These are phyloP conservation scores for Semicossyphus pulcher DNA, from an alignment of 2,113 vertebrate species.

Conservation along the genomic window DNA sequence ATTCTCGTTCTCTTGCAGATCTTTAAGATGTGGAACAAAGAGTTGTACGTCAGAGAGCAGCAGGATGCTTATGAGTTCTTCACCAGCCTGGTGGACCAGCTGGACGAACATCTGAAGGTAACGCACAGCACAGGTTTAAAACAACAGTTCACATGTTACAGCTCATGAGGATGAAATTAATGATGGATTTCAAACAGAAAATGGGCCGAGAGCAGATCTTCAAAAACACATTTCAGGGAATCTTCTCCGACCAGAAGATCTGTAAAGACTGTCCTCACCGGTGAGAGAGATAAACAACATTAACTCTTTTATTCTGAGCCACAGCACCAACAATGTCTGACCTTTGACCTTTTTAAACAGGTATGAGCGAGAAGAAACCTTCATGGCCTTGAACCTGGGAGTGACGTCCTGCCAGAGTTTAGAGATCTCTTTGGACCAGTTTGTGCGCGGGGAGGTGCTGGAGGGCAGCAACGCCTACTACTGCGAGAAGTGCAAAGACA, in stretches of 20 bases:
- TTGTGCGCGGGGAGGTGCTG: slow-evolving; percentile 98
- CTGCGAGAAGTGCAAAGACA: slow-evolving; percentile 99
- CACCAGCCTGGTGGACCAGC: slow-evolving; percentile 97
- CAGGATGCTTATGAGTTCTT: slow-evolving; percentile 99
- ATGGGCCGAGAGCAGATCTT: slow-evolving; percentile 98
- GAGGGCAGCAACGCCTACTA: slow-evolving; percentile 99
- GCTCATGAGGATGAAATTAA: no score
- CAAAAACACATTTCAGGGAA: slow-evolving; percentile 99
- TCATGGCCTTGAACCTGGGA: slow-evolving; percentile 97
- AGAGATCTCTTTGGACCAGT: slow-evolving; percentile 98
- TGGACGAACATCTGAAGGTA: slow-evolving; percentile 99
- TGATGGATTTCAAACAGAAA: slow-evolving; percentile 88
- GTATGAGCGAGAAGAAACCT: slow-evolving; percentile 97
- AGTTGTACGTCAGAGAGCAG: slow-evolving; percentile 96
- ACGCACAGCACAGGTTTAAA: no score
- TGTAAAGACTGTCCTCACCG: slow-evolving; percentile 99
- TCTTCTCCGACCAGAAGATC: slow-evolving; percentile 99
- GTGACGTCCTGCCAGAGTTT: slow-evolving; percentile 98
- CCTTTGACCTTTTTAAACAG: slow-evolving; percentile 68
- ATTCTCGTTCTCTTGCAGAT: slow-evolving; percentile 83
- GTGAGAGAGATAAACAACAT: slow-evolving; percentile 67
- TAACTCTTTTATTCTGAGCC: neutral
- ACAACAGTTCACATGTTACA: no score
- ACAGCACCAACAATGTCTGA: neutral
- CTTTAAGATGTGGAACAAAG: slow-evolving; percentile 99